A percentile compares a stretch with the other conserved stretches of the same genome.
Evolutionary conservation across 2,113 vertebrate genomes (phyloP).

Genomic region (Hystrix brachyura): DNA sequence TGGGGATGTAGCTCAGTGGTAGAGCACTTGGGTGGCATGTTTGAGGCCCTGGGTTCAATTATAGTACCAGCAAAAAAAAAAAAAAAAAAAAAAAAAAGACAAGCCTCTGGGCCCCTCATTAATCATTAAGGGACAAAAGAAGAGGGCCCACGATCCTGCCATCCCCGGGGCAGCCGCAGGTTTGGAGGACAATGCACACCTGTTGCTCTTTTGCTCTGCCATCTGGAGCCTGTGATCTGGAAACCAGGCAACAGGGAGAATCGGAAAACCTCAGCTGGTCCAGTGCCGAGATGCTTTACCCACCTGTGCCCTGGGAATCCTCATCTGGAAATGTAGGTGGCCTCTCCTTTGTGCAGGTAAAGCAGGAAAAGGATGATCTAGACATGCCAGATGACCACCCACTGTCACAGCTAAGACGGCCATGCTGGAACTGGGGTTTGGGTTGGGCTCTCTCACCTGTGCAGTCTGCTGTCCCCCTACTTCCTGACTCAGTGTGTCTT

Average conservation of each 20-base stretch:
- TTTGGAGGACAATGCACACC: not conserved
- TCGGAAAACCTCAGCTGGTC: not conserved
- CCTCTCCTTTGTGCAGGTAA: not conserved
- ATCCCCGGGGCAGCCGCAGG: not conserved
- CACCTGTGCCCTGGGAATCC: not conserved
- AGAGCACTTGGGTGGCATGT: not conserved
- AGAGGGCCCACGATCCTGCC: not conserved
- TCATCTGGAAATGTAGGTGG: not conserved
- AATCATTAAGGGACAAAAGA: not conserved
- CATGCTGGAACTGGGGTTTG: not conserved
- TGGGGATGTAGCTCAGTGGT: not conserved
- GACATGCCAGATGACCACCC: not conserved
- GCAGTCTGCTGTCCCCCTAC: not conserved
- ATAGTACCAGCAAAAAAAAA: too few relatives aligned
- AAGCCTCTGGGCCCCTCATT: not conserved
- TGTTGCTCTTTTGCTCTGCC: not conserved
- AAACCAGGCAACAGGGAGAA: not conserved
- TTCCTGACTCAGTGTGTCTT: not conserved
- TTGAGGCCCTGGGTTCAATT: not conserved
- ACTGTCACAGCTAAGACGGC: not conserved
- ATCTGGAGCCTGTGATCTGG: not conserved
- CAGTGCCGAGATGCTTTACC: not conserved
- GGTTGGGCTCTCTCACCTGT: not conserved
- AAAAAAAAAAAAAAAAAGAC: not conserved
- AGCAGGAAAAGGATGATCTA: not conserved